Conservation (phyloP, 2,888 invertebrate species). For the Drosophila subquinaria region DNA sequence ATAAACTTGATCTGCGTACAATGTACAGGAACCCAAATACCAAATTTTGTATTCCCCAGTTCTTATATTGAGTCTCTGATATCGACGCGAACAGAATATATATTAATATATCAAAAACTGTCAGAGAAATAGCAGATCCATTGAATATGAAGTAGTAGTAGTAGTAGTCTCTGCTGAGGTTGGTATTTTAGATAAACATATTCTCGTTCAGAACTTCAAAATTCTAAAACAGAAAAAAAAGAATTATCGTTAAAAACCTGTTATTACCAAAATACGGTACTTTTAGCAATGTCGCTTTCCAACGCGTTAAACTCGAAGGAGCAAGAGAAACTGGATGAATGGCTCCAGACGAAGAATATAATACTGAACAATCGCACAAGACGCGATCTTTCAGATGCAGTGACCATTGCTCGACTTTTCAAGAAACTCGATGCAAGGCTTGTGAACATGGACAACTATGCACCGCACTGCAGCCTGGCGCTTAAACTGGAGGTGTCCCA, state of each 20-base stretch:
- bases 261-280: background rate
- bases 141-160: too few species aligned
- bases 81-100: too few species aligned
- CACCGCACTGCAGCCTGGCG: constrained; percentile 88
- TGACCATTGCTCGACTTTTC: constrained; percentile 89
- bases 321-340: constrained; percentile 49
- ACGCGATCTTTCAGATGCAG: constrained; percentile 92
- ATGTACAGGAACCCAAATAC: background rate
- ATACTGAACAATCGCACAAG: constrained; percentile 82
- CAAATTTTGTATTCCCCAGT: background rate
- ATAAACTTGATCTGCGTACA: too few species aligned
- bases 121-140: too few species aligned
- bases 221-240: background rate
- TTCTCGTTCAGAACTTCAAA: background rate
- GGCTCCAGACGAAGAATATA: constrained; percentile 86
- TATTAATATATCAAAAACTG: too few species aligned
- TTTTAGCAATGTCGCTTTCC: constrained; percentile 9
- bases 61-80: too few species aligned
- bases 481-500: constrained; percentile 87
- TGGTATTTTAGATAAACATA: background rate
- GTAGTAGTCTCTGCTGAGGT: background rate
- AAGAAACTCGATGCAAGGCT: constrained; percentile 90
- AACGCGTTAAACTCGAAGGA: constrained; percentile 51
- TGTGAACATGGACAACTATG: constrained; percentile 92
- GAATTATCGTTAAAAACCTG: background rate